These are phyloP conservation scores for Plecotus auritus DNA, from an alignment of 2,113 vertebrate species.

Conservation along the genomic window DNA sequence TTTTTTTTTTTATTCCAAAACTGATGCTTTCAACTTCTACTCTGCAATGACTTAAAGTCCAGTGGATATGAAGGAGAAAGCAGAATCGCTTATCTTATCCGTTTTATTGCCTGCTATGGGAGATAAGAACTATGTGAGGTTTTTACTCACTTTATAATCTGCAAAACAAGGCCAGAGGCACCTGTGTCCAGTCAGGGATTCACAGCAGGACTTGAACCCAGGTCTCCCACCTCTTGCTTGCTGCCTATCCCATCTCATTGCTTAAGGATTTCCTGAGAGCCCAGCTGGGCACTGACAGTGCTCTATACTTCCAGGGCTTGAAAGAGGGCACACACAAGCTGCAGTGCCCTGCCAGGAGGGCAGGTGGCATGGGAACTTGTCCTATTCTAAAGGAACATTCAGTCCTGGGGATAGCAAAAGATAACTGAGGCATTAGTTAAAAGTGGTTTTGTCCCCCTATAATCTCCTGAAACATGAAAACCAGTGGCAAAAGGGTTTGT, in stretches of 20 bases:
- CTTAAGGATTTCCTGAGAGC: not conserved
- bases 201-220: not conserved
- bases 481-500: constrained; percentile 1
- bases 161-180: not conserved
- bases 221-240: not conserved
- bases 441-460: not conserved
- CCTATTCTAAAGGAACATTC: constrained; percentile 2
- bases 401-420: not conserved
- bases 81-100: not conserved
- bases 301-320: not conserved
- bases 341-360: not conserved
- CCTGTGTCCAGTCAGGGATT: not conserved
- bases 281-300: not conserved
- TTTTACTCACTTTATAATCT: constrained; percentile 16
- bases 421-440: constrained; percentile 18
- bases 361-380: not conserved
- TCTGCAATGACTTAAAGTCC: not conserved
- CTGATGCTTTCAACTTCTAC: not conserved
- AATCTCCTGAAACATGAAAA: constrained; percentile 43
- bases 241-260: not conserved
- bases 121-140: not conserved
- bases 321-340: not conserved
- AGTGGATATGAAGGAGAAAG: not conserved
- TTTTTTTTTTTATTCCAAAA: not conserved
- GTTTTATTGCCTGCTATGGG: not conserved